Evolutionary conservation across 2,888 invertebrate species (phyloP).

Genomic region (Trachelus iudaicus): DNA sequence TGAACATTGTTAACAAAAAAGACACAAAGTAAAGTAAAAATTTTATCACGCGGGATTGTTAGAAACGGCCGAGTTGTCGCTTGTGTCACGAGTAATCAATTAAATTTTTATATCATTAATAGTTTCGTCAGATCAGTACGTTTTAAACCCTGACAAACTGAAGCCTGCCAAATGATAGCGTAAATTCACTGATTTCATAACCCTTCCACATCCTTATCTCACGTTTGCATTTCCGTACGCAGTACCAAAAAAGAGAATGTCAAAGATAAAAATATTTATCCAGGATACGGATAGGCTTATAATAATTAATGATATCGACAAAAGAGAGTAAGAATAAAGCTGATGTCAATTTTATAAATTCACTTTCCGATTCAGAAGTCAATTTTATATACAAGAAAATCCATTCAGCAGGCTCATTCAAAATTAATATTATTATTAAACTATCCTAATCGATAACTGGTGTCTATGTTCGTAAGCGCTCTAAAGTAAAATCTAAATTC

Average conservation of each 20-base stretch:
- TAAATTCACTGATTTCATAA: not conserved
- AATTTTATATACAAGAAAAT: constrained; percentile 19
- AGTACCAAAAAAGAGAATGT: too few species aligned
- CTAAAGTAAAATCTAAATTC: constrained; percentile 13
- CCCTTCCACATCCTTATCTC: not conserved
- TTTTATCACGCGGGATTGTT: not conserved
- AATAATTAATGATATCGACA: not conserved
- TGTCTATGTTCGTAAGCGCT: constrained; percentile 12
- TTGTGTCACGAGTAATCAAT: not conserved
- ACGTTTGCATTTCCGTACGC: not conserved
- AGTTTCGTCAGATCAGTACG: not conserved
- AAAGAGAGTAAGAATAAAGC: not conserved
- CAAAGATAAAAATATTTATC: not conserved
- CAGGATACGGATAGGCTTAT: not conserved
- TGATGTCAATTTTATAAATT: not conserved
- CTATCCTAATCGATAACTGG: constrained; percentile 9
- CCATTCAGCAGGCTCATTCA: constrained; percentile 13
- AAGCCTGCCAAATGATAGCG: not conserved
- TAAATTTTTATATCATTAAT: not conserved
- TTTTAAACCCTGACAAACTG: not conserved
- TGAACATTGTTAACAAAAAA: not conserved
- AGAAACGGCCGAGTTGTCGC: not conserved
- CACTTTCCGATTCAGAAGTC: not conserved
- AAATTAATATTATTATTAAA: constrained; percentile 10
- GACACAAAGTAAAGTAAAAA: not conserved